These are phyloP conservation scores for Pristionchus japonicus DNA, from an alignment of 2,888 invertebrate species.

Conservation along the genomic window DNA sequence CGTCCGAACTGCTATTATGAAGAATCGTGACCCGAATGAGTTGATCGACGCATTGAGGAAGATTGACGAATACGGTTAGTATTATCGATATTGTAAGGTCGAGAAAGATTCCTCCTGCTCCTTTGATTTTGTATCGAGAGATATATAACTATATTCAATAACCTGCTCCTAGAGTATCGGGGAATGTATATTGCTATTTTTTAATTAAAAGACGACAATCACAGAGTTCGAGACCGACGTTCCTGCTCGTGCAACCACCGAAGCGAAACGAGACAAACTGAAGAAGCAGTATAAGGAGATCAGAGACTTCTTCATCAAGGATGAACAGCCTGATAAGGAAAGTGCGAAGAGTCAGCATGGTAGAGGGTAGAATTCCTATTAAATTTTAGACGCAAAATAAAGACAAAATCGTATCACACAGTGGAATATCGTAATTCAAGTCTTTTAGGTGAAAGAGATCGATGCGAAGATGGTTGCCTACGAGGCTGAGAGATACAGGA, in stretches of 20 bases:
- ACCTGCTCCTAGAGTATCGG: too few relatives aligned
- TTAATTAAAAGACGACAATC: neutral
- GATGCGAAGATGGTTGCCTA: slow-evolving; percentile 58
- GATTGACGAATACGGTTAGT: slow-evolving; percentile 95
- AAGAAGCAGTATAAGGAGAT: slow-evolving; percentile 56
- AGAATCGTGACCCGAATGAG: slow-evolving; percentile 96
- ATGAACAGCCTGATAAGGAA: slow-evolving; percentile 49
- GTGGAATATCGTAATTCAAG: neutral
- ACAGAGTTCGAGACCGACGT: slow-evolving; percentile 56
- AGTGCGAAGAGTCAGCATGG: too few relatives aligned
- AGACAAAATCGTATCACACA: neutral
- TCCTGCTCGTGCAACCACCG: slow-evolving; percentile 54
- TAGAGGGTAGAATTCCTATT: too few relatives aligned
- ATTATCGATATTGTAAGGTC: too few relatives aligned
- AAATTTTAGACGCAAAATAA: neutral
- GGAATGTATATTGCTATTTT: too few relatives aligned
- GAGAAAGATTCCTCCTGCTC: too few relatives aligned
- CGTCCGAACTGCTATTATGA: slow-evolving; percentile 94
- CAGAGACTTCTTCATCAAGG: slow-evolving; percentile 55
- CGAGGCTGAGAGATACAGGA: slow-evolving; percentile 56
- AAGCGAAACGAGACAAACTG: slow-evolving; percentile 60
- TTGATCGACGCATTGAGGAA: slow-evolving; percentile 95
- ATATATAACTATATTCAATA: too few relatives aligned
- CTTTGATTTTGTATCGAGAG: too few relatives aligned
- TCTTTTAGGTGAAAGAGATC: slow-evolving; percentile 54